A percentile compares a stretch with the other conserved stretches of the same genome.
phyloP scores from a whole-genome alignment of 2,888 invertebrate genomes.

The Trimorus sp. region DNA sequence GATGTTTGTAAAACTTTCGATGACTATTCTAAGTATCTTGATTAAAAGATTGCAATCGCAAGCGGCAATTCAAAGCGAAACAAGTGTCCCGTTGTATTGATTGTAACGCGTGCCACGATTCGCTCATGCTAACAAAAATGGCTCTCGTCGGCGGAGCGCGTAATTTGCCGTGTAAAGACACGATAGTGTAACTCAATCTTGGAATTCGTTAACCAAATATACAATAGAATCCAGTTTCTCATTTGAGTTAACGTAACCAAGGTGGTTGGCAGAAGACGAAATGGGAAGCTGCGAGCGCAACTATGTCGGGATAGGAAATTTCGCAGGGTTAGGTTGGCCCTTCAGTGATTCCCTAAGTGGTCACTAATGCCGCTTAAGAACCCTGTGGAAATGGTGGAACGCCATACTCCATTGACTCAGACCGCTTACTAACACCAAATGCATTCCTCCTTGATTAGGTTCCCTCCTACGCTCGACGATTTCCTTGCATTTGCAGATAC shows the following conservation, averaged over 20 bases:
- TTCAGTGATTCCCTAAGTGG: slow-evolving; percentile 77
- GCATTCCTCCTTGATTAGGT: slow-evolving; percentile 78
- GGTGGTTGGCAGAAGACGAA: slow-evolving; percentile 65
- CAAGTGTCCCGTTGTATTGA: slow-evolving; percentile 8
- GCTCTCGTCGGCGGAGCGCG: not conserved
- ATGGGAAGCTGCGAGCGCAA: slow-evolving; percentile 71
- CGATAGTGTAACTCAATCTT: slow-evolving; percentile 62
- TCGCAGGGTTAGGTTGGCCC: slow-evolving; percentile 73
- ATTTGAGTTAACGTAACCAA: slow-evolving; percentile 56
- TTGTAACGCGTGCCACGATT: not conserved
- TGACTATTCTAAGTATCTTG: slow-evolving; percentile 45
- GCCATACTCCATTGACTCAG: slow-evolving; percentile 73
- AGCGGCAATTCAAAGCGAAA: slow-evolving; percentile 14
- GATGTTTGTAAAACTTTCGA: slow-evolving; percentile 47
- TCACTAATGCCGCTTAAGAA: slow-evolving; percentile 78
- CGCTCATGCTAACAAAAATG: slow-evolving; percentile 4
- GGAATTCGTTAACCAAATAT: slow-evolving; percentile 41
- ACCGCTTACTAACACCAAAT: slow-evolving; percentile 75
- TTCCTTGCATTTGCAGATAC: slow-evolving; percentile 73
- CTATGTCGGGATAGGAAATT: slow-evolving; percentile 71
- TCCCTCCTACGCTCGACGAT: slow-evolving; percentile 70
- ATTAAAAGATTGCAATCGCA: slow-evolving; percentile 38
- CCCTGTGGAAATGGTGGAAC: slow-evolving; percentile 75
- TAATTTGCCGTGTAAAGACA: slow-evolving; percentile 21
- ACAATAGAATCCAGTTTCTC: slow-evolving; percentile 56